phyloP scores from a whole-genome alignment of 1,140 invertebrate genomes.

The Trypoxylus dichotomus region DNA sequence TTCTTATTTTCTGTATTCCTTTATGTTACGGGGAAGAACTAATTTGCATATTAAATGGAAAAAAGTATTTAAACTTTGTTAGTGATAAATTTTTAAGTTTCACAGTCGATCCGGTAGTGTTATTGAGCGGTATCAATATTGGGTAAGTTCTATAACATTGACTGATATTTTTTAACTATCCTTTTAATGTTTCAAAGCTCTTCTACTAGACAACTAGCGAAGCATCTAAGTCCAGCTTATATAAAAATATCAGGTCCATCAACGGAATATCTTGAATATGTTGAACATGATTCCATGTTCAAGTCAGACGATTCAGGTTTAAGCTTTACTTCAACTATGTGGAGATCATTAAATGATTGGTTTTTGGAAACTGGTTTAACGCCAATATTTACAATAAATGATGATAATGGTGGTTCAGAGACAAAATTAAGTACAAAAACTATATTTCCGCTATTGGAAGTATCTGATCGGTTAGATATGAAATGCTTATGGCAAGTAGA shows the following conservation, averaged over 20 bases:
- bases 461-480: constrained; percentile 60
- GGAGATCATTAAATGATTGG: constrained; percentile 57
- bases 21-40: constrained; percentile 32
- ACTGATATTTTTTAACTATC: constrained; percentile 18
- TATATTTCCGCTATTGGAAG: constrained; percentile 58
- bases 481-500: constrained; percentile 67
- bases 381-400: constrained; percentile 56
- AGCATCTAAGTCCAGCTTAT: constrained; percentile 62
- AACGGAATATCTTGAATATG: constrained; percentile 57
- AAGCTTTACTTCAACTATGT: constrained; percentile 49
- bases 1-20: neutral
- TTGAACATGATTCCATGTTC: constrained; percentile 43
- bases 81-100: constrained; percentile 66
- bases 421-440: constrained; percentile 58
- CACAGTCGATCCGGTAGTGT: constrained; percentile 60
- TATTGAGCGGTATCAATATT: constrained; percentile 52
- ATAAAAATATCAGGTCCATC: constrained; percentile 62
- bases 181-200: constrained; percentile 32
- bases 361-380: constrained; percentile 55
- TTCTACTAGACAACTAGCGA: constrained; percentile 59
- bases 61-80: constrained; percentile 52
- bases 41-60: constrained; percentile 38
- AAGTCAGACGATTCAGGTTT: constrained; percentile 30
- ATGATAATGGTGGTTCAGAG: constrained; percentile 50
- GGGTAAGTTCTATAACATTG: constrained; percentile 50